Evolutionary conservation across 2,113 vertebrate genomes (phyloP).

Genomic region (Okapia johnstoni): DNA sequence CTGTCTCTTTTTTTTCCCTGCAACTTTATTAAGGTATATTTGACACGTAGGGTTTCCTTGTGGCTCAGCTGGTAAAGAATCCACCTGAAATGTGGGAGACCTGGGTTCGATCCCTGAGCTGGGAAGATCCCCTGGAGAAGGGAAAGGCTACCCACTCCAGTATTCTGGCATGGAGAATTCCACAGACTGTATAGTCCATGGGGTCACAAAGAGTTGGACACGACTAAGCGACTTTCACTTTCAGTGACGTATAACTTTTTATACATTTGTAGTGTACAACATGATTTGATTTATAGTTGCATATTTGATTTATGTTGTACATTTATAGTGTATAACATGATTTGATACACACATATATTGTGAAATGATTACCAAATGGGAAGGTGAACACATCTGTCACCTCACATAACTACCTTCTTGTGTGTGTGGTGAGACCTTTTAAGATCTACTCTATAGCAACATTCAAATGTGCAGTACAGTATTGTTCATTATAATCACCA

Average conservation of each 20-base stretch:
- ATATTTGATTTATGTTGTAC: neutral
- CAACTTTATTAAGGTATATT: neutral
- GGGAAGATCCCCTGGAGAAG: neutral
- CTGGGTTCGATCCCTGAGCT: neutral
- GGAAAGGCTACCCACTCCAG: neutral
- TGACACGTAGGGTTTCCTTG: neutral
- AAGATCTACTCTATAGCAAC: neutral
- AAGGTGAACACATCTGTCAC: neutral
- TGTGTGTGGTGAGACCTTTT: neutral
- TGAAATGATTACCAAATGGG: neutral
- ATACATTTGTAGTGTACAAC: neutral
- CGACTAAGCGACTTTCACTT: fast-evolving
- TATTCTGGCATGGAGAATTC: neutral
- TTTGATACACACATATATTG: neutral
- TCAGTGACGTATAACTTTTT: neutral
- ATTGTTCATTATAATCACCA: neutral
- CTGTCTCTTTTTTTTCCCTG: neutral
- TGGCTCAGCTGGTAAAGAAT: neutral
- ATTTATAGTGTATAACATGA: neutral
- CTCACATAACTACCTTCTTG: neutral
- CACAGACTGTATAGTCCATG: neutral
- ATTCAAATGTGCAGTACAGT: neutral
- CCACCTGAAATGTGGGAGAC: fast-evolving
- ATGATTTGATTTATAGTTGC: neutral
- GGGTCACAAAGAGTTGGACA: neutral